Base-by-base conservation (phyloP, 2,113 vertebrate genomes). In the Cyanocitta stelleri region DNA sequence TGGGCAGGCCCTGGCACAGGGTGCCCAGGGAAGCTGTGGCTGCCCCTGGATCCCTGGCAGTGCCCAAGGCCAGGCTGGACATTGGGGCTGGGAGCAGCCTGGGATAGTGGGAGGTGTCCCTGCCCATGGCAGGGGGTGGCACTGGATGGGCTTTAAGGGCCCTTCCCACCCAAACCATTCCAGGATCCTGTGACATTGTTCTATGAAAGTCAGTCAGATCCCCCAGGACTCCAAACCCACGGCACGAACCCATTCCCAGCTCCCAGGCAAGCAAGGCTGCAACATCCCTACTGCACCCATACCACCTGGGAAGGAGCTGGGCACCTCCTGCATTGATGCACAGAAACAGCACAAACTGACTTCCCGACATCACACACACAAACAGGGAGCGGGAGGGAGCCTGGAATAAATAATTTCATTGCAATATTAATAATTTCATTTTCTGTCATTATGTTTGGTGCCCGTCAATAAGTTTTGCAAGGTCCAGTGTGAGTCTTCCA, bases 351-450 rank as follows among this genome's bases (percentile, higher is more conserved):
- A 3, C 37, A 15, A 16, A 7, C 3, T 4, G 9, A 32, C n/a
- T 23, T 21, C 16, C 33, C 6, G 4, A 49, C 35, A 3, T 2
- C 30, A 3, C 29, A 14, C 33, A n/a, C 32, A 27, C 37, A 20
- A 2, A 63, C 2, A 17, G 52, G 61, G 26, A 46, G 27, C 0
- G 0, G 52, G 23, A 78, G 7, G 17, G 37, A 92, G n/a, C 9
- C 5, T 67, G 14, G 16, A 54, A 73, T 7, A 23, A 54, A 16
- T 6, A 18, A 32, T 27, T 10, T 5, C 16, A 26, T 7, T 20
- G 9, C 3, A 59, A 32, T 2, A 51, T 1, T 3, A 33, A 14
- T 9, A 64, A 27, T 21, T 21, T 7, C 9, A 8, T 16, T 68
- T 68, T 49, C 44, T 77, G 14, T 17, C 14, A 1, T 15, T 16